Evolutionary conservation across 2,888 invertebrate species (phyloP), one percentile per base, ranked within the genome.

Genomic region (Temnothorax ravouxi): DNA sequence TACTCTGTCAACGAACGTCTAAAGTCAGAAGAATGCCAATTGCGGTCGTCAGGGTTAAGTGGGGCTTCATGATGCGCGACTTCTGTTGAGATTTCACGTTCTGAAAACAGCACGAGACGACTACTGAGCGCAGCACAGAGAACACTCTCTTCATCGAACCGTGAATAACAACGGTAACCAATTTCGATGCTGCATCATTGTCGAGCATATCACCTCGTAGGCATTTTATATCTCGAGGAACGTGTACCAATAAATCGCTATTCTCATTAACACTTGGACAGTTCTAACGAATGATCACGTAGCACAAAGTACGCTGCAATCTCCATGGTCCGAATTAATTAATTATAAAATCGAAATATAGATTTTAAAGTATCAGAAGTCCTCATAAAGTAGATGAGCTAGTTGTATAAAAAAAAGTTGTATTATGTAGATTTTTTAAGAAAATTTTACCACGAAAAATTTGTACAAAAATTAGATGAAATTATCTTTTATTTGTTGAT

Each of bases 1-100:
- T 88, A 90, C 85, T 90, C 79, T 80, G 74, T 92, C 87, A 90
- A 93, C 92, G 87, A 92, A 92, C 92, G 85, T 92, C 86, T 87
- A 90, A 59, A 75, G 91, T 89, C 41, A 90, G 86, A 77, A 92
- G 86, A 56, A 71, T 72, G n/a, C 77, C 77, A 61, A 89, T 69
- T 38, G 66, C 81, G 41, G 69, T 79, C 18, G 13, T 34, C 69
- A 89, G 74, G 11, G 8, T 66, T 38, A 69, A 25, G 5, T 82
- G 47, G 25, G 25, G 59, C 66, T 84, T 64, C 84, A 85, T 88
- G 38, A 47, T 84, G 61, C 44, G 66, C 21, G 66, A 75, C 76
- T 56, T 52, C 34, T 80, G 29, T 44, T 15, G 18, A 75, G 15
- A 66, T 64, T 77, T 66, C 67, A 79, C 38, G 29, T 77, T 21